phyloP scores from a whole-genome alignment of 2,113 vertebrate species.

The Python bivittatus region DNA sequence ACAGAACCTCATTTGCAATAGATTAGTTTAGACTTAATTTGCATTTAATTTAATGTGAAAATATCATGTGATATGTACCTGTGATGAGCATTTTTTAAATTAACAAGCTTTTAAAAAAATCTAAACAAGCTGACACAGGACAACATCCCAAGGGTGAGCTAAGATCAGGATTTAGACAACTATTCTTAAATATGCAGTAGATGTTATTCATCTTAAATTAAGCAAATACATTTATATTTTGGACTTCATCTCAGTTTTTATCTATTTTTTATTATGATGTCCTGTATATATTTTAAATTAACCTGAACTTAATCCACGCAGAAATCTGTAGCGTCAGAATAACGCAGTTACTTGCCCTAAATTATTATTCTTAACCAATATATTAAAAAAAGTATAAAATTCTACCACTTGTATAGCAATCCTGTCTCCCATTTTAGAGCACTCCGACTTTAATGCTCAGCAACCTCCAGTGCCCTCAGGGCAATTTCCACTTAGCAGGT shows the following conservation, averaged over 20 bases:
- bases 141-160: constrained; percentile 26
- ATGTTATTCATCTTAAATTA: background rate
- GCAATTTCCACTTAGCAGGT: background rate
- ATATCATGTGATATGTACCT: constrained; percentile 39
- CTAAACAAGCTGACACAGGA: constrained; percentile 30
- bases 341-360: background rate
- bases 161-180: constrained; percentile 40
- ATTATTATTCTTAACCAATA: background rate
- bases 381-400: background rate
- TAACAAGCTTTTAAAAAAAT: constrained; percentile 38
- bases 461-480: background rate
- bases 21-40: constrained; percentile 39
- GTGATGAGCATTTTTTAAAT: constrained; percentile 43
- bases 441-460: background rate
- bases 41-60: constrained; percentile 55
- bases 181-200: constrained; percentile 19
- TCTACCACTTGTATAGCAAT: background rate
- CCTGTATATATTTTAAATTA: background rate
- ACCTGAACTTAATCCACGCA: background rate
- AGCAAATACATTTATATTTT: background rate
- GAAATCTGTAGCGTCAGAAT: background rate
- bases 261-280: background rate
- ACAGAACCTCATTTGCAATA: constrained; percentile 38
- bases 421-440: background rate
- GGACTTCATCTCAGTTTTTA: background rate